Evolutionary conservation across 1,140 invertebrate species (phyloP), one percentile per base, ranked within the genome.

Genomic region (Sarcophaga peregrina): DNA sequence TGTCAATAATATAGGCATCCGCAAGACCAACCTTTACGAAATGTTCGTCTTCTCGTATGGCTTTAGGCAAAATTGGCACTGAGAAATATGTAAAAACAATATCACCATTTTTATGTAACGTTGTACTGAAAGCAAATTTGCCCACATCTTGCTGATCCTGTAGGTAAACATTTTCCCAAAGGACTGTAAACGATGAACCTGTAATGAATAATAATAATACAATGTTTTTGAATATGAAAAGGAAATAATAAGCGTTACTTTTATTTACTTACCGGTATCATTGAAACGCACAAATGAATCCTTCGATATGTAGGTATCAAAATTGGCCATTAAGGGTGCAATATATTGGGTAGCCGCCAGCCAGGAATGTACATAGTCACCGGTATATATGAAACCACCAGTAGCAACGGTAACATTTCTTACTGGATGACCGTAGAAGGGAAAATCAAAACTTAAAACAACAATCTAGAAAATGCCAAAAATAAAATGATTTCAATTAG

Each of bases 291-390:
- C 95, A 84, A 92, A 93, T 54, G 98, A 98, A 83, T 95, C 92
- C 72, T 95, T 93, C 8, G 93, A 94, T 54, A 96, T 87, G 62
- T 94, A 95, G 0, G 97, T 97, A 91, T 99, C 98, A 90, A 99
- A 99, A 93, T 99, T 99, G 8, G 97, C 98, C 98, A 99, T 99
- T n/a, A 99, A 91, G 0, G 98, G 98, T 8, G 98, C 98, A 83
- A 99, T 98, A 91, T 99, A 99, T 91, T 99, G 98, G 0, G 98
- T 99, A 37, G 98, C 98, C 0, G 98, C 98, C 75, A 99, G 92
- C 98, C 98, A 99, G 73, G 95, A 96, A 91, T 37, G 98, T 3
- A 98, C 95, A 89, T 98, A 98, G 83, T 98, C 97, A 73, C 98
- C 98, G n/a, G 97, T 97, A 89, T 98, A 99, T 0, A 99, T 92